Conservation (phyloP, 1,140 invertebrate species). For the Helicorthomorpha holstii region DNA sequence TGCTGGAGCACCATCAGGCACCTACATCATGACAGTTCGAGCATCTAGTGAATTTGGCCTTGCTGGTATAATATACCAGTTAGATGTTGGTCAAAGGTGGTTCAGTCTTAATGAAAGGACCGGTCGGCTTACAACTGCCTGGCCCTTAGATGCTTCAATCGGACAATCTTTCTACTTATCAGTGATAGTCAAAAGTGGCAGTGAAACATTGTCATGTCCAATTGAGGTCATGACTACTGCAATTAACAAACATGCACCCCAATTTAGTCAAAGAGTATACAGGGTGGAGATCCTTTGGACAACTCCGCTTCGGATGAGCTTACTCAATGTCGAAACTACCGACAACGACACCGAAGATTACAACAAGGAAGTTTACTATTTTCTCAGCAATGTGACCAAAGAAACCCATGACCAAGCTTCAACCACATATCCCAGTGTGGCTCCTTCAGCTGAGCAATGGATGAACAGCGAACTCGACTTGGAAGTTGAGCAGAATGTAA, state of each 20-base stretch:
- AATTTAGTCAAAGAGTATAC: slow-evolving; percentile 10
- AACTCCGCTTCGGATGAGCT: slow-evolving; percentile 2
- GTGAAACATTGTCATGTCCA: slow-evolving; percentile 5
- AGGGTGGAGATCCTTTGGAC: slow-evolving; percentile 8
- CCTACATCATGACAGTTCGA: slow-evolving; percentile 11
- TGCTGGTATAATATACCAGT: slow-evolving; percentile 8
- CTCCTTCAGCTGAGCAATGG: not conserved
- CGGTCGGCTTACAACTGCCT: slow-evolving; percentile 10
- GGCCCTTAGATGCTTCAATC: slow-evolving; percentile 4
- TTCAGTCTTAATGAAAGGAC: slow-evolving; percentile 11
- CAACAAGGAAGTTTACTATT: slow-evolving; percentile 13
- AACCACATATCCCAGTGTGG: not conserved
- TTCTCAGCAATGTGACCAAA: not conserved
- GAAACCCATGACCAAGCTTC: slow-evolving; percentile 3
- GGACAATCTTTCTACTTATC: slow-evolving; percentile 10
- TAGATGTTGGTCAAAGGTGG: slow-evolving; percentile 9
- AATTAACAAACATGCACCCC: slow-evolving; percentile 10
- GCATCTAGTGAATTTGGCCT: slow-evolving; percentile 9
- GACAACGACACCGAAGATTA: slow-evolving; percentile 11
- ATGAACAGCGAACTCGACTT: not conserved
- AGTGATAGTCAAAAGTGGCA: slow-evolving; percentile 11
- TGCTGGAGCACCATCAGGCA: slow-evolving; percentile 9
- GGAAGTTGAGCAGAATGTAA: not conserved
- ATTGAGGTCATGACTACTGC: slow-evolving; percentile 7
- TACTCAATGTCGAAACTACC: slow-evolving; percentile 9